Evolutionary conservation across 2,113 vertebrate genomes (phyloP).

Genomic region (Bettongia penicillata): DNA sequence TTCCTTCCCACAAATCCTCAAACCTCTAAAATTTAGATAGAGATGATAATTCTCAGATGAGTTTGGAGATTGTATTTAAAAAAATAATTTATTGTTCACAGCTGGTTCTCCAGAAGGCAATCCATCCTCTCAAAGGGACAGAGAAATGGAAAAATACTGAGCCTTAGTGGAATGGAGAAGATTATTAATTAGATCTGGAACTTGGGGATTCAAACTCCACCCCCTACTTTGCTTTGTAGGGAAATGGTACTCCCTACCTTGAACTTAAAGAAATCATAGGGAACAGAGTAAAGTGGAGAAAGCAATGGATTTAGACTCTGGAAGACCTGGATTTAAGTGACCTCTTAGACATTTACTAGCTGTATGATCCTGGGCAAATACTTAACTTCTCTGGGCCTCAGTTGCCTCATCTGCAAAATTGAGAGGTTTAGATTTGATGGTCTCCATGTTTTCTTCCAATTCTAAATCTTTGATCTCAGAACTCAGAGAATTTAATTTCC

Average conservation of each 20-base stretch:
- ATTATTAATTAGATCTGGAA: background rate
- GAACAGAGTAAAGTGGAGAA: background rate
- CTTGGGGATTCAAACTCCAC: background rate
- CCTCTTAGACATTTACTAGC: background rate
- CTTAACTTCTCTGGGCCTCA: background rate
- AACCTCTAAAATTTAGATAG: background rate
- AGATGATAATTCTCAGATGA: background rate
- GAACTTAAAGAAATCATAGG: background rate
- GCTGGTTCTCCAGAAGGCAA: background rate
- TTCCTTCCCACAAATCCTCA: background rate
- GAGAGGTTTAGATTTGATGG: background rate
- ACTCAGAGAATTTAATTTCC: background rate
- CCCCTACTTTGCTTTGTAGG: background rate
- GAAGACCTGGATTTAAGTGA: background rate
- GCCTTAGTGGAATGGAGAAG: background rate
- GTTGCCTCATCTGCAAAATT: background rate
- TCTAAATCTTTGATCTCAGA: background rate
- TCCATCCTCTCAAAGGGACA: background rate
- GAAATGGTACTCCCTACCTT: background rate
- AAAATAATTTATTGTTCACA: background rate
- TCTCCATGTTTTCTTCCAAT: background rate
- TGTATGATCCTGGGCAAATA: background rate
- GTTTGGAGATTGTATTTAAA: background rate
- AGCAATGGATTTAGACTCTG: background rate
- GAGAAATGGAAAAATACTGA: slow-evolving; percentile 1